These are phyloP conservation scores for Leptinotarsa undecemlineata DNA, from an alignment of 1,140 invertebrate genomes.

Conservation along the genomic window DNA sequence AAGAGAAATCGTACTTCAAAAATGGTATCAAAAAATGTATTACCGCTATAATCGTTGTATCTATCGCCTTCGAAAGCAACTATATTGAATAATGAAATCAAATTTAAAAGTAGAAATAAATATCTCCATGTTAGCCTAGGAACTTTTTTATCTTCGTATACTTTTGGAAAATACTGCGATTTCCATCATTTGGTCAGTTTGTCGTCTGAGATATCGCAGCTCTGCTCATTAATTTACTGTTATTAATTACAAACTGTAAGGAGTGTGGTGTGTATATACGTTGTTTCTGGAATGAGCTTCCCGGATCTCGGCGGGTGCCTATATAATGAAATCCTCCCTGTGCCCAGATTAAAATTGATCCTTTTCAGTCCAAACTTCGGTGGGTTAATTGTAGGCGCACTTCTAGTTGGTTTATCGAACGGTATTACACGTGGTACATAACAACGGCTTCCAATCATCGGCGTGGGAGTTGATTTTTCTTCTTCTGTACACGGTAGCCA, in stretches of 20 bases:
- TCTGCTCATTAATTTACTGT: not conserved
- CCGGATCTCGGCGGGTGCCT: not conserved
- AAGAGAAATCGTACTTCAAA: no score
- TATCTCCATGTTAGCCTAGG: no score
- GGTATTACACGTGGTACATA: not conserved
- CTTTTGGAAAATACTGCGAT: no score
- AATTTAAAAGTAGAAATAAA: no score
- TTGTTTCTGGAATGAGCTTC: not conserved
- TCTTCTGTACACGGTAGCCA: no score
- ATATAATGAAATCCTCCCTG: not conserved
- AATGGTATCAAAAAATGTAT: no score
- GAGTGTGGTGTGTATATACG: not conserved
- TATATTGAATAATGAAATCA: no score
- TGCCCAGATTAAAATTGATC: constrained; percentile 10
- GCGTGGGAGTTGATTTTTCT: no score
- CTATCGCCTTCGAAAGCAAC: no score
- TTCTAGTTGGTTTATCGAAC: constrained; percentile 6
- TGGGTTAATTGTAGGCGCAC: constrained; percentile 4
- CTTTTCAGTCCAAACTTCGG: constrained; percentile 6
- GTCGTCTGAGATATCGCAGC: not conserved
- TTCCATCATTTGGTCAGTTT: no score
- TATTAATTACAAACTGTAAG: not conserved
- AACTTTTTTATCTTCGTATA: no score
- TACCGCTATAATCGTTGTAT: no score
- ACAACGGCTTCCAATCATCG: not conserved